Percentiles rank a stretch among this genome's conserved stretches.
phyloP scores from a whole-genome alignment of 1,140 invertebrate genomes.

The Lutraria rhynchaena region DNA sequence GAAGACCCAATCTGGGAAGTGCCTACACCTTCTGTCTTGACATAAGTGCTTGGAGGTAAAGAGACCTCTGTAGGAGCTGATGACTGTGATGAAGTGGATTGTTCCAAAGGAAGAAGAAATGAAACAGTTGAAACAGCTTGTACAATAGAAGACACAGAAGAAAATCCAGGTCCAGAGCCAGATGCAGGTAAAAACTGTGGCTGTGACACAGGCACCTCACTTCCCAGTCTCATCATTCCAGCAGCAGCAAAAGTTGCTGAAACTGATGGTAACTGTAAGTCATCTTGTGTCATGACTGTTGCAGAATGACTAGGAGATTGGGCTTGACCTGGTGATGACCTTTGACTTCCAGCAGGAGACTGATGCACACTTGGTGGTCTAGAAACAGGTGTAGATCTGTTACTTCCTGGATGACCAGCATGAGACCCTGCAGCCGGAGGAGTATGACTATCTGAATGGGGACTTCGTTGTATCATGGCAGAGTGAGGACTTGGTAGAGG shows the following conservation, averaged over 20 bases:
- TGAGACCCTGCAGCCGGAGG: slow-evolving; percentile 16
- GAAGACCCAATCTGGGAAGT: slow-evolving; percentile 3
- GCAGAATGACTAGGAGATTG: slow-evolving; percentile 36
- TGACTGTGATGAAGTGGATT: slow-evolving; percentile 5
- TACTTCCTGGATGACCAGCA: slow-evolving; percentile 27
- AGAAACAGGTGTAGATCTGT: slow-evolving; percentile 47
- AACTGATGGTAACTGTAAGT: slow-evolving; percentile 44
- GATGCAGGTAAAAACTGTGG: neutral
- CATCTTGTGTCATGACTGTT: slow-evolving; percentile 16
- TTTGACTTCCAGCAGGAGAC: slow-evolving; percentile 53
- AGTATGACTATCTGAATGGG: slow-evolving; percentile 15
- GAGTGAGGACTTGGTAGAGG: neutral
- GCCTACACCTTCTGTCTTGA: slow-evolving; percentile 25
- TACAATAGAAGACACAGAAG: slow-evolving; percentile 52
- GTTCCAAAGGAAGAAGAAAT: slow-evolving; percentile 25
- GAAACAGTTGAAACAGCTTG: slow-evolving; percentile 54
- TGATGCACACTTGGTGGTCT: slow-evolving; percentile 53
- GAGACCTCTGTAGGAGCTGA: slow-evolving; percentile 48
- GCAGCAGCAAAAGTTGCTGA: slow-evolving; percentile 54
- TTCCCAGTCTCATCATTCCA: slow-evolving; percentile 46
- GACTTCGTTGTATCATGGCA: slow-evolving; percentile 16
- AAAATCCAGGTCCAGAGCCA: slow-evolving; percentile 31
- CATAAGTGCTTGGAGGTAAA: slow-evolving; percentile 47
- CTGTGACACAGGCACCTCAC: neutral
- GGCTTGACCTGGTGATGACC: slow-evolving; percentile 28